Base-by-base conservation (phyloP, 1,140 invertebrate species). In the Sarcophaga bullata region DNA sequence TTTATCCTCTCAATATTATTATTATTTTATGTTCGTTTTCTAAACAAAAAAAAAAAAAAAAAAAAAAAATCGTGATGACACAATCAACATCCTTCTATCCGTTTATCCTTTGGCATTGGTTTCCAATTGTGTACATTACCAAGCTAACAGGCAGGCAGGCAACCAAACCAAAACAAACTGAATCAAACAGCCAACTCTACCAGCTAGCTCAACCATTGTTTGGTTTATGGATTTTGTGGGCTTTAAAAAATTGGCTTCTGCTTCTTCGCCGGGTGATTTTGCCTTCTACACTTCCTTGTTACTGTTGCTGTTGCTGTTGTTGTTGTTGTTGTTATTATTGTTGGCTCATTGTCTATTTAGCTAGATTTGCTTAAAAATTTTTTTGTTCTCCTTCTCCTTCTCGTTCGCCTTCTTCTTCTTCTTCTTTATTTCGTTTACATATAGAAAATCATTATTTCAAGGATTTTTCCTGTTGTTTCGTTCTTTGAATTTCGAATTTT, bases 221-320 rank as follows among this genome's bases (percentile, higher is more conserved):
- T 88, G 87, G 87, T 84, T 88, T 88, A 88, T 88, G 87, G 87
- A 88, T 88, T 88, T 88, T 87, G 83, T 83, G 85, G 86, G 87
- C 87, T 88, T 88, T 88, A 17, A 78, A 78, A 78, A 88, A 88
- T 87, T 88, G 87, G 87, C 87, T 82, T 82, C 81, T 78, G 52
- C 75, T 49, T 48, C 48, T 78, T 76, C 73, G 49, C n/a, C 47
- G 48, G 6, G 73, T 76, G 19, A 25, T 72, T 72, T 17, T 72
- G n/a, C 13, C 13, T 17, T 25, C 17, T 17, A n/a, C 52, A 54
- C 68, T 46, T 19, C 68, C 19, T 46, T 11, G 68, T 72, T 72
- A 1, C 19, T 73, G 52, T 72, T 72, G n/a, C 19, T 73, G 52
- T 15, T 54, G 9, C 1, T 54, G 15, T 15, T 73, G 37, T 46